Evolutionary conservation across 2,113 vertebrate species (phyloP), one percentile per base, ranked within the genome.

Genomic region (Scortum barcoo): DNA sequence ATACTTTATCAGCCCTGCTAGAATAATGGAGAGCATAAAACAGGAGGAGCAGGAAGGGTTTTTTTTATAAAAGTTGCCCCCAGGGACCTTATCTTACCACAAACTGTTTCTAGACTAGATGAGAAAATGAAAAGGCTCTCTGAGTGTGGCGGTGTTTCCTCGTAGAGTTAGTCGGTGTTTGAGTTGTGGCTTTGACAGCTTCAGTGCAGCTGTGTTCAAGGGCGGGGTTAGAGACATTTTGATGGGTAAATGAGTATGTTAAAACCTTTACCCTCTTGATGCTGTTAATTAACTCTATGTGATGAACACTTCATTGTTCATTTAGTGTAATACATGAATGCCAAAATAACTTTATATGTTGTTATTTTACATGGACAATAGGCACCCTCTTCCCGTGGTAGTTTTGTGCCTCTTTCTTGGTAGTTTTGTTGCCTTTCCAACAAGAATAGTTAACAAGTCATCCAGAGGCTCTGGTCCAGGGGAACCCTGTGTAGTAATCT

Each of bases 11-110:
- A 85, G 75, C 61, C 67, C 84, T 28, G 48, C 60, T 60, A 70
- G 77, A 85, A 87, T 87, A 88, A 85, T 80, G 65, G 77, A 69
- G 65, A 61, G 56, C 70, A 85, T 92, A 89, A 93, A 93, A 86
- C 72, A 65, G 63, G 70, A 70, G 63, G 44, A 81, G 76, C n/a
- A 71, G 61, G 60, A 84, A 77, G 78, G 76, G 63, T 40, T 28
- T 83, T 92, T 92, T 88, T 84, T 83, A 75, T 78, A 81, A 79
- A 75, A 79, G 84, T 74, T 74, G 44, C 71, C 81, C 80, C 53
- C 75, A 19, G 87, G 85, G 90, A 88, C 54, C 69, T 85, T 87
- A 88, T 92, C 81, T 79, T 26, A 76, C 69, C 81, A 70, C 79
- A 75, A 81, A 84, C 65, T 83, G 71, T 81, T 87, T 86, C 70